Base-by-base conservation (phyloP, 2,888 invertebrate genomes). In the Trisateles emortualis region DNA sequence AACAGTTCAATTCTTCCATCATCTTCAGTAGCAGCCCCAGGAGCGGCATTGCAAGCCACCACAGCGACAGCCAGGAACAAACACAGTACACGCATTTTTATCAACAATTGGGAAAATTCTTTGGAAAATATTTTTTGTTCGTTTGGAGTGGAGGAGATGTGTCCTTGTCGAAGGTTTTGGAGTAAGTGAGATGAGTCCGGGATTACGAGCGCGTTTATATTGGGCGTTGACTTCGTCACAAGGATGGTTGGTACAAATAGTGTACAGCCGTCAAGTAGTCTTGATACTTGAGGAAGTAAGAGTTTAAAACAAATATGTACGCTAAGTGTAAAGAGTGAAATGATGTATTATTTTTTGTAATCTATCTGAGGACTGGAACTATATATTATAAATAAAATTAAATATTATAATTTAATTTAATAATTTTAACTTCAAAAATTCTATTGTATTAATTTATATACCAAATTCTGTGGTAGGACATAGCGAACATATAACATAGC, bases 1-100 rank as follows among this genome's bases (percentile, higher is more conserved):
- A 92, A 89, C 13, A 92, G 72, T 51, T 92, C 91, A 4, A 92
- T 76, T 62, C 70, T 84, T 1, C 76, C 83, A 49, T 90, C 86
- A 10, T 88, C 86, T 52, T 87, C 87, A 9, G 45, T 68, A 0
- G 61, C 40, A 2, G 58, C 45, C 10, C 88, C 89, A 0, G 90
- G 89, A 0, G 92, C 92, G 1, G 88, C 92, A 52, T 78, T 76
- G 78, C 88, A 87, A 50, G 78, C 82, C 44, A 81, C 86, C 45
- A 87, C 81, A 0, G 80, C 82, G 8, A 87, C 59, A 29, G 86
- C 66, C 36, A 87, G 65, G 68, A 86, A 43, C 49, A 84, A 76
- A 76, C 85, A 88, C 76, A 87, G 48, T 81, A 90, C 91, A 74
- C 81, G 82, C 69, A 69, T 69, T 67, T 60, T 72, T 54, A 30